Evolutionary conservation across 35 echinoderm and acorn worm genomes (phyloP).

Genomic region (Apostichopus japonicus): DNA sequence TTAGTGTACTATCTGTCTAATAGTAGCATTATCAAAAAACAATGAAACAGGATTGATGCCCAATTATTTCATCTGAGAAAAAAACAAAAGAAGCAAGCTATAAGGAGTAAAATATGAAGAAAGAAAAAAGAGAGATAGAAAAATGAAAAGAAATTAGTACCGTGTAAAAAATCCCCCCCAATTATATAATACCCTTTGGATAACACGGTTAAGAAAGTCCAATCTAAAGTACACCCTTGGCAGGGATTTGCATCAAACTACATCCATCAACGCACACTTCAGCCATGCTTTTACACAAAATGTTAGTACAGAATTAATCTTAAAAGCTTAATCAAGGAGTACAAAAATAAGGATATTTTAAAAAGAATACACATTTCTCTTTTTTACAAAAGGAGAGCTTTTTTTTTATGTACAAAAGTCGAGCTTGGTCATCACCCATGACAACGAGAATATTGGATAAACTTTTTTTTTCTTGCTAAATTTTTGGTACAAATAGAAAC

Average conservation of each 20-base stretch:
- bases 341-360: conserved; percentile 50
- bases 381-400: conserved; percentile 28
- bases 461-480: not conserved
- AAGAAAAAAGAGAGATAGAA: not conserved
- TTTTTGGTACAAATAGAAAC: not conserved
- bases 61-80: too few species aligned
- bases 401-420: conserved; percentile 5
- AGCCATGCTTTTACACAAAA: not conserved
- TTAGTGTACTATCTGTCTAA: too few species aligned
- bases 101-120: not conserved
- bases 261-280: not conserved
- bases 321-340: conserved; percentile 12
- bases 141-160: not conserved
- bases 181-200: too few species aligned
- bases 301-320: not conserved
- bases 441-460: not conserved
- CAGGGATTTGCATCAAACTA: not conserved
- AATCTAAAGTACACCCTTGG: not conserved
- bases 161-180: too few species aligned
- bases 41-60: too few species aligned
- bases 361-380: conserved; percentile 3
- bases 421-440: not conserved
- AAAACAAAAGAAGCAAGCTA: too few species aligned
- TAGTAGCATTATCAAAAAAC: too few species aligned
- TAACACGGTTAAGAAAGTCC: too few species aligned